These are phyloP conservation scores for Hololepta plana DNA, from an alignment of 2,888 invertebrate genomes.

Conservation along the genomic window DNA sequence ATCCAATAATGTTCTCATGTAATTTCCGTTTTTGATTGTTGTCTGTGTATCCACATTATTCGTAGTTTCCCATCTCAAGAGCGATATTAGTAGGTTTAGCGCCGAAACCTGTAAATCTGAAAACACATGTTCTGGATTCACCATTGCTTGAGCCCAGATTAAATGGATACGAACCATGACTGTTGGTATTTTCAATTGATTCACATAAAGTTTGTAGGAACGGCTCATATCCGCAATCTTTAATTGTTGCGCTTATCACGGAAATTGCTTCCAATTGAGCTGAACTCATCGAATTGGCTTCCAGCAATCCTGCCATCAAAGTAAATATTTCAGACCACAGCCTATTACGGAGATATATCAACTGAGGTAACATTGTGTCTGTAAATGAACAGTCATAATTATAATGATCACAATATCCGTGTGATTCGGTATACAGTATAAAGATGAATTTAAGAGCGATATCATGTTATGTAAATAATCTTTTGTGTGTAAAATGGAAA, in stretches of 20 bases:
- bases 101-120: conserved; percentile 16
- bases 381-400: conserved; percentile 8
- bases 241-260: conserved; percentile 3
- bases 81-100: conserved; percentile 14
- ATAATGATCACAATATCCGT: not conserved
- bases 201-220: conserved; percentile 23
- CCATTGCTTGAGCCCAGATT: no score
- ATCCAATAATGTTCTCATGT: conserved; percentile 19
- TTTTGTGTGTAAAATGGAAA: conserved; percentile 27
- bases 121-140: conserved; percentile 9
- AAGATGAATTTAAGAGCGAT: conserved; percentile 24
- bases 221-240: conserved; percentile 7
- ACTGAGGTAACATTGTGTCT: conserved; percentile 23
- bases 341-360: conserved; percentile 29
- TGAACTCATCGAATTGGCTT: conserved; percentile 7
- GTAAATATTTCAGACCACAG: conserved; percentile 30
- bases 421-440: conserved; percentile 20
- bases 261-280: conserved; percentile 2
- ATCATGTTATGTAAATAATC: conserved; percentile 29
- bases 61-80: conserved; percentile 10
- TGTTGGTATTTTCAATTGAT: no score
- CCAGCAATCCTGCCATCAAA: conserved; percentile 25
- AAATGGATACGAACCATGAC: no score
- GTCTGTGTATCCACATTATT: not conserved
- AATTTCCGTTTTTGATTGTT: conserved; percentile 5